A percentile compares a stretch with the other conserved stretches of the same genome.
phyloP scores from a whole-genome alignment of 2,797 vertebrate species.

The Hephaestus fuliginosus region DNA sequence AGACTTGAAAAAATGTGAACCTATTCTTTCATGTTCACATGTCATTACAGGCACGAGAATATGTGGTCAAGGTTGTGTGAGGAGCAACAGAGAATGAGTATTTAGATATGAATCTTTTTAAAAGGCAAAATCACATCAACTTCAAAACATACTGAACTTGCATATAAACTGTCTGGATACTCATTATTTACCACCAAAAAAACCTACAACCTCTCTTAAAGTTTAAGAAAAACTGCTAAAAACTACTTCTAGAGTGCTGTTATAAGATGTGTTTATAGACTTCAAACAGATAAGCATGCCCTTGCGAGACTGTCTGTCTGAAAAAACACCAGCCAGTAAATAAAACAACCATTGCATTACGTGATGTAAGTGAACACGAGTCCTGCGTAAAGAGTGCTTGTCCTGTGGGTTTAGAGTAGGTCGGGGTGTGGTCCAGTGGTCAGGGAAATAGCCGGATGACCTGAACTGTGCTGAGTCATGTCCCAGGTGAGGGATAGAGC shows the following conservation, averaged over 20 bases:
- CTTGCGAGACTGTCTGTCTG: constrained; percentile 31
- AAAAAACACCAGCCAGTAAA: constrained; percentile 68
- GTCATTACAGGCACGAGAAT: not conserved
- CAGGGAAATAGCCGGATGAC: constrained; percentile 84
- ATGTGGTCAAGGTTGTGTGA: not conserved
- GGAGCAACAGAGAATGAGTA: not conserved
- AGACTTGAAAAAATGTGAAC: not conserved
- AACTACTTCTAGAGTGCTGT: not conserved
- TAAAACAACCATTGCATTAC: constrained; percentile 79
- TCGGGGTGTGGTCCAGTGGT: constrained; percentile 83
- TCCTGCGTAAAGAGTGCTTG: constrained; percentile 69
- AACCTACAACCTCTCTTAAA: not conserved
- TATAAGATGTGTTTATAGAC: not conserved
- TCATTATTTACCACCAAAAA: not conserved
- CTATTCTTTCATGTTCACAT: not conserved
- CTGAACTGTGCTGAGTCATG: constrained; percentile 83
- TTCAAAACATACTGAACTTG: not conserved
- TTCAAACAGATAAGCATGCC: constrained; percentile 33
- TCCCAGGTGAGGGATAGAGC: constrained; percentile 85
- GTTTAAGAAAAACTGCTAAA: not conserved
- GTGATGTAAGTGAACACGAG: constrained; percentile 77
- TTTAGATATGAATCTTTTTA: not conserved
- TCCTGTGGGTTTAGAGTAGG: constrained; percentile 85
- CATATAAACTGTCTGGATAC: not conserved
- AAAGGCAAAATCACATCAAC: not conserved